These are phyloP conservation scores for Zophobas morio DNA, from an alignment of 1,140 invertebrate species.

Conservation along the genomic window DNA sequence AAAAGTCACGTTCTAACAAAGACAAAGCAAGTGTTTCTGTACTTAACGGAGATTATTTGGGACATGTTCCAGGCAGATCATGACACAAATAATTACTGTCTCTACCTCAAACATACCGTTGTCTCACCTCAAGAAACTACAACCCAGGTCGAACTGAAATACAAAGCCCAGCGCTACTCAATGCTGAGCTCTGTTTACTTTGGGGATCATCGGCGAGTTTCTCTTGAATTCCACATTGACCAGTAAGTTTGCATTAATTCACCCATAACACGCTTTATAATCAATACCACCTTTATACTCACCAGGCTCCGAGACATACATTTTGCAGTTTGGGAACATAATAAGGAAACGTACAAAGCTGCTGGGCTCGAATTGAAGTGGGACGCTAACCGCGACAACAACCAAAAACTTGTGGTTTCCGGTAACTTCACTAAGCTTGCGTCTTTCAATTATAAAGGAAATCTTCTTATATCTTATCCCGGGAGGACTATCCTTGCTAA, in stretches of 20 bases:
- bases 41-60: constrained; percentile 40
- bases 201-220: constrained; percentile 62
- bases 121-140: constrained; percentile 72
- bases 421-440: constrained; percentile 70
- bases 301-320: constrained; percentile 81
- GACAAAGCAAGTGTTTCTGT: constrained; percentile 29
- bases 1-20: constrained; percentile 42
- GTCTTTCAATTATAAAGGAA: constrained; percentile 74
- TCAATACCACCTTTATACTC: constrained; percentile 34
- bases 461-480: constrained; percentile 79
- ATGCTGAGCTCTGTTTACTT: constrained; percentile 66
- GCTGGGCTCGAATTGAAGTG: constrained; percentile 81
- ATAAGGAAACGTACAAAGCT: constrained; percentile 73
- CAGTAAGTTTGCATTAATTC: constrained; percentile 71
- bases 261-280: constrained; percentile 35
- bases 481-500: constrained; percentile 78
- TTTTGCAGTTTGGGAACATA: constrained; percentile 73
- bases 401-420: constrained; percentile 75
- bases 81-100: constrained; percentile 74
- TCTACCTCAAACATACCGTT: constrained; percentile 73
- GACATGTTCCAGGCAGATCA: constrained; percentile 72
- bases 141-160: constrained; percentile 75
- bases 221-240: constrained; percentile 80
- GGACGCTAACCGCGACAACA: constrained; percentile 86
- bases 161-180: constrained; percentile 78